phyloP scores from a whole-genome alignment of 2,888 invertebrate genomes.

The Anthrax anthrax region DNA sequence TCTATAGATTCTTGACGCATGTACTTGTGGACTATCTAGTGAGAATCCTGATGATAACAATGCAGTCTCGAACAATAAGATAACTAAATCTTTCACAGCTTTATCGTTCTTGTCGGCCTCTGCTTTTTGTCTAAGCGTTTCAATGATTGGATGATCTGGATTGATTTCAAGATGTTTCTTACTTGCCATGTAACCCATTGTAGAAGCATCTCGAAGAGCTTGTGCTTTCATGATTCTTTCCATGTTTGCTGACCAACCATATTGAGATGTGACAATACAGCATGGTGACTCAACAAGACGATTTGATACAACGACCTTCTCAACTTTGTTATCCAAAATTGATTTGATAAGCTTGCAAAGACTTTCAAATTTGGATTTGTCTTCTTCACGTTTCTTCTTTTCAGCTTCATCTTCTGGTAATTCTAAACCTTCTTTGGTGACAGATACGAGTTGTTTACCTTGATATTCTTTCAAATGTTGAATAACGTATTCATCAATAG shows the following conservation, averaged over 20 bases:
- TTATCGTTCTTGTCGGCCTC: conserved; percentile 97
- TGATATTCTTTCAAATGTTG: conserved; percentile 98
- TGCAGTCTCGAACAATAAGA: conserved; percentile 90
- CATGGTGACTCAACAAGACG: conserved; percentile 94
- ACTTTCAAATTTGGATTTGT: conserved; percentile 46
- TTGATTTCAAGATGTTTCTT: conserved; percentile 99
- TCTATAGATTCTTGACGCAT: conserved; percentile 89
- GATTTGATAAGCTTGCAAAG: conserved; percentile 80
- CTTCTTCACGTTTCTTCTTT: conserved; percentile 91
- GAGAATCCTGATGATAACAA: conserved; percentile 92
- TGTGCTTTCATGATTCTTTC: conserved; percentile 99
- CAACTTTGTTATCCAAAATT: conserved; percentile 94
- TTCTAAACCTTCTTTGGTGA: conserved; percentile 96
- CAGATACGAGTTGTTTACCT: conserved; percentile 88
- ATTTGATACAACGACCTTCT: conserved; percentile 94
- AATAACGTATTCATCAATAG: conserved; percentile 98
- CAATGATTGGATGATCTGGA: conserved; percentile 86
- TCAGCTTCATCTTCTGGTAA: conserved; percentile 94
- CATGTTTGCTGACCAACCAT: conserved; percentile 99
- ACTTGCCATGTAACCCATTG: conserved; percentile 99
- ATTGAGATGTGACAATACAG: conserved; percentile 97
- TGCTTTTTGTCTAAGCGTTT: conserved; percentile 77
- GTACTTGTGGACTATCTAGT: conserved; percentile 88
- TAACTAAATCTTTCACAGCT: conserved; percentile 93
- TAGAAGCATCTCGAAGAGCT: conserved; percentile 91